Base-by-base conservation (phyloP, 2,888 invertebrate species). In the Parnassius smintheus region DNA sequence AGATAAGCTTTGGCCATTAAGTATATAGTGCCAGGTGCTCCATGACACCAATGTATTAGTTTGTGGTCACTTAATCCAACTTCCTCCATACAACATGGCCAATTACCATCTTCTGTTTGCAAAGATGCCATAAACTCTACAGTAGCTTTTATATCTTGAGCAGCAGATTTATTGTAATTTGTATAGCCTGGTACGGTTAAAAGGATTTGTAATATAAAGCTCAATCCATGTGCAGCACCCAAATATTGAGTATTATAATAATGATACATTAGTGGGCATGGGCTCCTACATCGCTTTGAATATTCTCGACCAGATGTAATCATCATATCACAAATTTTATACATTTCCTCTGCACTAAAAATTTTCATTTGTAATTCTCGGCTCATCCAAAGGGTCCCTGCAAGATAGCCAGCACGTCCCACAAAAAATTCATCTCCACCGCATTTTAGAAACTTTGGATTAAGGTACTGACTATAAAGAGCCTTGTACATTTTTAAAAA, bases 31-130 rank as follows among this genome's bases (percentile, higher is more conserved):
- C 97, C 97, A 9, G 96, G 95, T 10, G 96, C 96, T 0, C 98
- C 98, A 79, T 98, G 97, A 80, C 98, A 98, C 98, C 97, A 97
- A 77, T 98, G 97, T 0, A 97, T 93, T 11, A 97, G 85, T 66
- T 96, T 95, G 64, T 96, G 94, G 2, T 93, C 92, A 51, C 81
- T 81, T 48, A 88, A 75, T 7, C 92, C 86, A 58, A 95, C 85
- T 79, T 97, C 95, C 71, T 95, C 96, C 78, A 95, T 91, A 4
- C 95, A 95, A 69, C 95, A 94, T 0, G 96, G 95, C 83, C 96
- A 96, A 80, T 96, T 96, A 0, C 96, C 96, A 62, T 95, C 93
- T 0, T 82, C 75, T 68, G 94, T 94, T 87, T 97, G 96, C 51
- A 95, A 73, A 0, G 91, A 87, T 58, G 94, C 80, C 72, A 97